Evolutionary conservation across 2,113 vertebrate genomes (phyloP).

Genomic region (Plecotus auritus): DNA sequence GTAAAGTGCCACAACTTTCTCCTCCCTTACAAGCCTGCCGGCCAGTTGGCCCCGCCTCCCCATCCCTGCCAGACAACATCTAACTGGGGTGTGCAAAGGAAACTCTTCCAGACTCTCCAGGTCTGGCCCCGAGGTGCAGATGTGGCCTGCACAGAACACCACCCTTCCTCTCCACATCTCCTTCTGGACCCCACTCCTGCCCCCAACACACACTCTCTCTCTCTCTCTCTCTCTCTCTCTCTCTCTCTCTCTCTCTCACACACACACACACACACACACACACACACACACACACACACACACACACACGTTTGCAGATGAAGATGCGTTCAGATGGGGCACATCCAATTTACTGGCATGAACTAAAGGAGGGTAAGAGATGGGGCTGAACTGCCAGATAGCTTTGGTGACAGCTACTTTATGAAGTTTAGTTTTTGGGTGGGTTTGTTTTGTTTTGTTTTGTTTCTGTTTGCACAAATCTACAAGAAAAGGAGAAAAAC

Average conservation of each 20-base stretch:
- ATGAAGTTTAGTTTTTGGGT: neutral
- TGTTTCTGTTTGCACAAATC: neutral
- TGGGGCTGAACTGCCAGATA: neutral
- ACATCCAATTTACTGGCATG: neutral
- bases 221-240: too few species aligned
- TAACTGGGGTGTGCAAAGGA: neutral
- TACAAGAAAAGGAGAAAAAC: neutral
- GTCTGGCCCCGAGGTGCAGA: neutral
- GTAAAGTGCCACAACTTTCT: slow-evolving; percentile 58
- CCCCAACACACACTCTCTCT: neutral
- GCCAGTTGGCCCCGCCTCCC: slow-evolving; percentile 39
- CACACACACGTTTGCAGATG: neutral
- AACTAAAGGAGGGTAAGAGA: neutral
- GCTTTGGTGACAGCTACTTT: slow-evolving; percentile 49
- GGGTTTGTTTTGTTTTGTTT: neutral
- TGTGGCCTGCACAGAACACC: neutral
- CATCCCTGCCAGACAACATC: slow-evolving; percentile 2
- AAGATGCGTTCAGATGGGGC: neutral
- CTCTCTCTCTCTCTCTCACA: too few species aligned
- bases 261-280: neutral
- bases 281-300: neutral
- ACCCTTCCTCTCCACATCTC: neutral
- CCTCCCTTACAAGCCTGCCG: slow-evolving; percentile 4
- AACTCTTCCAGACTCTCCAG: neutral
- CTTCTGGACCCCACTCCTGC: neutral